Percentiles rank a stretch among this genome's conserved stretches.
Evolutionary conservation across 1,140 invertebrate genomes (phyloP).

Genomic region (Drosophila kanapiae): DNA sequence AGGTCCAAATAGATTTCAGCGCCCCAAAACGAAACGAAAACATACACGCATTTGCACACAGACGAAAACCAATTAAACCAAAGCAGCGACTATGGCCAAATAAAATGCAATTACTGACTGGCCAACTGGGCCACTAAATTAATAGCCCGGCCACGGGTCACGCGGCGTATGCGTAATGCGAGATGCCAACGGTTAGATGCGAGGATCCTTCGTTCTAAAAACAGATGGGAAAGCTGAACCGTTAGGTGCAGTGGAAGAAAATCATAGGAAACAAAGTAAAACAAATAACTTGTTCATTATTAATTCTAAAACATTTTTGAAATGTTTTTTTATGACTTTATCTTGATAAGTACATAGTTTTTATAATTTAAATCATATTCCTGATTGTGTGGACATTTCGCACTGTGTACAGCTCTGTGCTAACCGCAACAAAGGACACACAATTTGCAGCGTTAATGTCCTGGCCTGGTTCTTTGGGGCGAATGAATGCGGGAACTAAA

Average conservation of each 20-base stretch:
- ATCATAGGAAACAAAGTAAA: no score
- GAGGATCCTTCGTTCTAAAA: neutral
- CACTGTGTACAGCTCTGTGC: slow-evolving; percentile 28
- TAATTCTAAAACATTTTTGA: neutral
- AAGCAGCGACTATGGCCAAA: slow-evolving; percentile 64
- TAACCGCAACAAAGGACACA: slow-evolving; percentile 76
- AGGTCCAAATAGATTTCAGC: slow-evolving; percentile 69
- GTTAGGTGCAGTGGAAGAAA: slow-evolving; percentile 5
- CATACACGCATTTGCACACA: slow-evolving; percentile 14
- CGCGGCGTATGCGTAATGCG: slow-evolving; percentile 73
- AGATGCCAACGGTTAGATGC: slow-evolving; percentile 27
- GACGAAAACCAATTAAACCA: slow-evolving; percentile 80
- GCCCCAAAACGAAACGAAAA: slow-evolving; percentile 33
- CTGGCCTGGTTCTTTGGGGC: slow-evolving; percentile 52
- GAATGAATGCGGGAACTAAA: slow-evolving; percentile 67
- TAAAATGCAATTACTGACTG: slow-evolving; percentile 76
- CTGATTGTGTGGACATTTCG: neutral
- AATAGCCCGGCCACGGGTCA: slow-evolving; percentile 62
- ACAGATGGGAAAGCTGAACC: slow-evolving; percentile 19
- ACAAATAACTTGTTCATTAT: neutral
- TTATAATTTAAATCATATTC: neutral
- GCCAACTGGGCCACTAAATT: slow-evolving; percentile 67
- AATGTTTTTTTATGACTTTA: neutral
- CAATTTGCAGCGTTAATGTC: slow-evolving; percentile 82
- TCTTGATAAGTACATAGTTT: neutral